A percentile compares a stretch with the other conserved stretches of the same genome.
These are phyloP conservation scores for Reticulitermes lucifugus DNA, from an alignment of 2,888 invertebrate species.

Conservation along the genomic window DNA sequence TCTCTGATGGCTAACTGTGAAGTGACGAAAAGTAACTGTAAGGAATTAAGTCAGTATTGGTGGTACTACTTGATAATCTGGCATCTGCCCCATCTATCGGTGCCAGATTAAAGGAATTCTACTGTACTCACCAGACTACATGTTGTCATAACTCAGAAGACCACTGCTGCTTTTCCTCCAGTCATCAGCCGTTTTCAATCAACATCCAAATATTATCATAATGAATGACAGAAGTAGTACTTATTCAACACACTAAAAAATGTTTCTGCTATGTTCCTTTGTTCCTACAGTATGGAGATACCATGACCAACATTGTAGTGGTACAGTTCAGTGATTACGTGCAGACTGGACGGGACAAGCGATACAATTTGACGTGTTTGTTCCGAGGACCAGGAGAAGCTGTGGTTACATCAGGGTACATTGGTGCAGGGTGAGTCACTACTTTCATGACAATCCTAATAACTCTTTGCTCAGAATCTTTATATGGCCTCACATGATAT, in stretches of 20 bases:
- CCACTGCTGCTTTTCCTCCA: no score
- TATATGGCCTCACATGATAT: not conserved
- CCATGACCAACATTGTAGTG: conserved; percentile 93
- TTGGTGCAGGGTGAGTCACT: conserved; percentile 84
- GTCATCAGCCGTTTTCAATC: no score
- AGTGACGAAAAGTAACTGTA: no score
- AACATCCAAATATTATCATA: not conserved
- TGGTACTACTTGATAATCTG: no score
- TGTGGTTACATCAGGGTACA: conserved; percentile 92
- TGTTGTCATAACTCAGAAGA: no score
- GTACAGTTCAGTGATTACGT: conserved; percentile 95
- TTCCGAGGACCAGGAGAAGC: conserved; percentile 94
- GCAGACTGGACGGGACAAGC: conserved; percentile 89
- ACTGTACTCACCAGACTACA: no score
- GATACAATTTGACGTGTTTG: conserved; percentile 92
- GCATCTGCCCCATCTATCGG: no score
- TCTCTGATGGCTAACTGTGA: no score
- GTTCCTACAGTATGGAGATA: conserved; percentile 81
- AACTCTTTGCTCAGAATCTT: not conserved
- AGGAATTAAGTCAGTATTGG: no score
- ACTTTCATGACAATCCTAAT: conserved; percentile 62
- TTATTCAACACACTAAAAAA: no score
- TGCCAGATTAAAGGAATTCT: no score
- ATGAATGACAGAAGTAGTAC: no score
- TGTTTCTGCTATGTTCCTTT: not conserved